These are phyloP conservation scores for Drosophila mercatorum DNA, from an alignment of 2,888 invertebrate species.

Conservation along the genomic window DNA sequence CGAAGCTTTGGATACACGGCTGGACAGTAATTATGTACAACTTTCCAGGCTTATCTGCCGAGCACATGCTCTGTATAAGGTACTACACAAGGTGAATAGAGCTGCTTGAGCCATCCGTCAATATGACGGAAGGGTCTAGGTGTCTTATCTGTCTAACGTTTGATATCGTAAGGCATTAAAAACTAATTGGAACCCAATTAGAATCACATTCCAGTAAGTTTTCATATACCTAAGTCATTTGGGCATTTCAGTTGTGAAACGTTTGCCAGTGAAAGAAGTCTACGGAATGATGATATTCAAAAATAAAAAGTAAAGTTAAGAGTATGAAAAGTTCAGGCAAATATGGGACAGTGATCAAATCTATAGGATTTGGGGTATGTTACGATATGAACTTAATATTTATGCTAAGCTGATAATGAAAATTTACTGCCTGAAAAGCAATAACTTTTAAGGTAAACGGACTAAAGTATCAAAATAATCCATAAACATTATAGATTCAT, in stretches of 20 bases:
- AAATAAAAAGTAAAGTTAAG: not conserved
- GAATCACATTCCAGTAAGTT: conserved; percentile 25
- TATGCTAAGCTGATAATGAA: no score
- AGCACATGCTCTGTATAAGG: conserved; percentile 58
- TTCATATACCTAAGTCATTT: not conserved
- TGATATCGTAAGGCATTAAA: conserved; percentile 61
- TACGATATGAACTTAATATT: no score
- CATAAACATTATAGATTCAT: no score
- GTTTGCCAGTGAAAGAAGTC: conserved; percentile 19
- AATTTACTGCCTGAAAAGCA: not conserved
- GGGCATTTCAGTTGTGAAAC: conserved; percentile 25
- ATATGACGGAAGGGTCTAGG: conserved; percentile 44
- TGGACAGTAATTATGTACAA: conserved; percentile 34
- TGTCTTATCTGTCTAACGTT: conserved; percentile 47
- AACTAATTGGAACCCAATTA: conserved; percentile 59
- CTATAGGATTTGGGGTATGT: no score
- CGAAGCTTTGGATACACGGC: conserved; percentile 34
- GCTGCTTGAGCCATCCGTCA: conserved; percentile 57
- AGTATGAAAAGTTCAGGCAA: no score
- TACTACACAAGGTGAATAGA: conserved; percentile 21
- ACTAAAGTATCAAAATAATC: not conserved
- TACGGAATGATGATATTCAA: not conserved
- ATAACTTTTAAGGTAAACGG: not conserved
- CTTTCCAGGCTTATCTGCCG: conserved; percentile 61
- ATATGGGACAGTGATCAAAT: no score